Base-by-base conservation (phyloP, 1,140 invertebrate species). In the Drosophila nannoptera region DNA sequence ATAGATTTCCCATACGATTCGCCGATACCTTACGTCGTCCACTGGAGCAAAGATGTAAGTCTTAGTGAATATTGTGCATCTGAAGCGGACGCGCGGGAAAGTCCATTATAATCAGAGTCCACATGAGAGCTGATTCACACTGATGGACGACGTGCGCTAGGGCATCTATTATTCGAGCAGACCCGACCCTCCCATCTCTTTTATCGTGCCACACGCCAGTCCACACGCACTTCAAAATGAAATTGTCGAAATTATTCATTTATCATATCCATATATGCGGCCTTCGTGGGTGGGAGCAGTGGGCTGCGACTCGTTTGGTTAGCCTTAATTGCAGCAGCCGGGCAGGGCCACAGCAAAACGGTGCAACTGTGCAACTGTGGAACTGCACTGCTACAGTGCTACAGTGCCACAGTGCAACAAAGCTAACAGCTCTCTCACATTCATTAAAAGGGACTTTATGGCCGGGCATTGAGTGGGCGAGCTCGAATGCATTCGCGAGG, bases 11-110 rank as follows among this genome's bases (percentile, higher is more conserved):
- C 96, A 8, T 95, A 96, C 80, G 94, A 94, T 72, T 94, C 94
- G 74, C 93, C 94, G 63, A 96, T 97, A 78, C 96, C 96, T 11
- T 97, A 98, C 89, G 93, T 96, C 72, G 92, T 98, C 32, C 93
- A 96, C 87, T 98, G 96, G 96, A 95, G 95, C 88, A 97, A 96
- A 91, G 94, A 96, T 81, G 96, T 97, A 91, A 94, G 93, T 43
- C 42, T 14, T 43, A 32, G 31, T 22, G 22, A 22, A 22, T 22
- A 22, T 22, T 22, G 22, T 22, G 22, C 22, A 1, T 22, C 1
- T 22, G 22, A 1, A 1, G 22, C 22, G 22, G 3, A 3, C 22
- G 22, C 22, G 22, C 22, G 22, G 3, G 22, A 22, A 22, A 22
- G 22, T 3, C 22, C 22, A 22, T 22, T 22, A 22, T 3, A 22